Conservation (phyloP, 2,888 invertebrate species). For the Drosophila melanocephala region DNA sequence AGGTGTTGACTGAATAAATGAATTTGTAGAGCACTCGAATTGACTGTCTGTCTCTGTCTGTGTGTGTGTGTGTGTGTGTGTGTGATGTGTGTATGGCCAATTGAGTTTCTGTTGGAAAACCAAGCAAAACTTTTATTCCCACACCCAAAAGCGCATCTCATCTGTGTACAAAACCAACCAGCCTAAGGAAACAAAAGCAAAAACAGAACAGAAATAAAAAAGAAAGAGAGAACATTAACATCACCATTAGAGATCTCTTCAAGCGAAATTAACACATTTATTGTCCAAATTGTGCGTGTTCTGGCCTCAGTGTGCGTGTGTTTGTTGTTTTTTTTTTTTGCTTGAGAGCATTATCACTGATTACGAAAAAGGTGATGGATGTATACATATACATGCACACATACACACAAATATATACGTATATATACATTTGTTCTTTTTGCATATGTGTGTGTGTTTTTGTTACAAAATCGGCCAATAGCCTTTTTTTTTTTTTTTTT, state of each 20-base stretch:
- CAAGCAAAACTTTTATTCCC: constrained; percentile 8
- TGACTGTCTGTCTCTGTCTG: constrained; percentile 7
- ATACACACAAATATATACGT: not conserved
- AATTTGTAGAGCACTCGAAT: constrained; percentile 42
- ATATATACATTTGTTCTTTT: constrained; percentile 12
- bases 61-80: constrained; percentile 12
- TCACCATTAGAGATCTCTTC: constrained; percentile 24
- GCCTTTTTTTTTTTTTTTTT: constrained; percentile 3
- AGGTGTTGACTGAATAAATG: constrained; percentile 55
- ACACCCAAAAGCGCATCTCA: constrained; percentile 9
- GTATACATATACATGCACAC: constrained; percentile 19
- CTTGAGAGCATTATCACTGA: constrained; percentile 60
- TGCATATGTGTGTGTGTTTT: constrained; percentile 7
- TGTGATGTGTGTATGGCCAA: constrained; percentile 25
- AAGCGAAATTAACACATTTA: constrained; percentile 67
- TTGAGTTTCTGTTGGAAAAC: constrained; percentile 58
- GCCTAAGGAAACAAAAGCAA: not conserved
- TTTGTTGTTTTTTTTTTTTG: constrained; percentile 23
- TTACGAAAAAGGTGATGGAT: constrained; percentile 53
- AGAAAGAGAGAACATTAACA: constrained; percentile 18
- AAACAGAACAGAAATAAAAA: not conserved
- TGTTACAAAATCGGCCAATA: constrained; percentile 34
- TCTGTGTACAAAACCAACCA: constrained; percentile 1
- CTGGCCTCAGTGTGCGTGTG: constrained; percentile 15
- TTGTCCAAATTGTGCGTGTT: constrained; percentile 54